Conservation (phyloP, 2,888 invertebrate genomes). For the Eilema depressum region DNA sequence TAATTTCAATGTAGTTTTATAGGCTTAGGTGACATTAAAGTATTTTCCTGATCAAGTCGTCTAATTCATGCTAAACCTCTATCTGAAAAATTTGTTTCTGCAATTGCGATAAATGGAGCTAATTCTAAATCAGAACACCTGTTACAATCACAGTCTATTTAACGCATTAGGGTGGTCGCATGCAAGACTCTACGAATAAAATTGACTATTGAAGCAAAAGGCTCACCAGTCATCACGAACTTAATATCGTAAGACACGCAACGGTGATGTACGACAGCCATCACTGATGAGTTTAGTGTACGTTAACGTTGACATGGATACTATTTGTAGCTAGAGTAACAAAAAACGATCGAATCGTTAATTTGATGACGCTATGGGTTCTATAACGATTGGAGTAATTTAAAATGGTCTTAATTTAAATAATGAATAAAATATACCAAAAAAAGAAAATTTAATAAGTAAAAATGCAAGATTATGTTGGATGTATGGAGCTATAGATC, state of each 20-base stretch:
- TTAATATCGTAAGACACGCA: slow-evolving; percentile 49
- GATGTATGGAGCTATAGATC: too few species aligned
- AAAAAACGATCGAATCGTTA: slow-evolving; percentile 1
- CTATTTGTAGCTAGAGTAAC: slow-evolving; percentile 22
- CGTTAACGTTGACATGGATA: slow-evolving; percentile 24
- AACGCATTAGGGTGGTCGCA: slow-evolving; percentile 33
- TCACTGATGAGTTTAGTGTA: slow-evolving; percentile 33
- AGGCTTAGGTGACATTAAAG: too few species aligned
- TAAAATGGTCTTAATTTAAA: background rate
- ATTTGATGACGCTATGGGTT: background rate
- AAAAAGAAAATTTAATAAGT: too few species aligned
- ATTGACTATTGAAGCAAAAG: slow-evolving; percentile 37
- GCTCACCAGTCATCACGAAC: slow-evolving; percentile 34
- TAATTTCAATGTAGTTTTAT: too few species aligned
- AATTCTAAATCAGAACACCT: slow-evolving; percentile 31
- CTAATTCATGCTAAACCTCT: background rate
- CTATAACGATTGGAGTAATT: background rate
- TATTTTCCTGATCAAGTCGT: background rate
- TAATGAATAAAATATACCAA: background rate
- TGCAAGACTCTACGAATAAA: slow-evolving; percentile 47
- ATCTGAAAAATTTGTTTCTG: background rate
- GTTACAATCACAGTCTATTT: slow-evolving; percentile 32
- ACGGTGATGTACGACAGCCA: slow-evolving; percentile 37
- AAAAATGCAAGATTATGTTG: too few species aligned
- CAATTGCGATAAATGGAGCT: background rate